A percentile compares a stretch with the other conserved stretches of the same genome.
Evolutionary conservation across 2,888 invertebrate genomes (phyloP).

Genomic region (Nemurella pictetii): DNA sequence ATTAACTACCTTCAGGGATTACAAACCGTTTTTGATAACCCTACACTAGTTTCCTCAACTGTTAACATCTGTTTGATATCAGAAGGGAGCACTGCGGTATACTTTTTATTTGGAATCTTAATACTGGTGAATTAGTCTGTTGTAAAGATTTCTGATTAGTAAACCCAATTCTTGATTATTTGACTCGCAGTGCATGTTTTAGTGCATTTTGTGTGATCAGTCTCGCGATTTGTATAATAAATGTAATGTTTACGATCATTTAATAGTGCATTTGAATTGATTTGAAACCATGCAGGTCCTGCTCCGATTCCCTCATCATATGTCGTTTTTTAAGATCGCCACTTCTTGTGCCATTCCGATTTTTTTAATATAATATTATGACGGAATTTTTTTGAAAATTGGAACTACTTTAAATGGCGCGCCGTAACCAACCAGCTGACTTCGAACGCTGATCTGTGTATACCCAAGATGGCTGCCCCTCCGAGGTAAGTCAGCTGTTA

Average conservation of each 20-base stretch:
- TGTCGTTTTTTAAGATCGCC: background rate
- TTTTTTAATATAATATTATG: no score
- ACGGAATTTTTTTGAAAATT: no score
- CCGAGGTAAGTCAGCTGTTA: conserved; percentile 1
- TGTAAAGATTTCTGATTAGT: conserved; percentile 3
- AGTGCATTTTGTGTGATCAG: conserved; percentile 49
- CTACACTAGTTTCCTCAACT: background rate
- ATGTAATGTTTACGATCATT: conserved; percentile 9
- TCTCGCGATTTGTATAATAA: conserved; percentile 20
- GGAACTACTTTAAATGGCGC: background rate
- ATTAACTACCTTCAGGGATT: background rate
- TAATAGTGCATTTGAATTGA: background rate
- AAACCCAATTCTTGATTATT: conserved; percentile 38
- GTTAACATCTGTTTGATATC: background rate
- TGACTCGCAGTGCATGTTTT: conserved; percentile 52
- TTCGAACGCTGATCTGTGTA: background rate
- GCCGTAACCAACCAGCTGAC: background rate
- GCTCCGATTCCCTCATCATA: background rate
- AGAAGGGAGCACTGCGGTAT: background rate
- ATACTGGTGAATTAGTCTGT: background rate
- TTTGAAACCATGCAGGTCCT: background rate
- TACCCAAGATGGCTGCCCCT: conserved; percentile 28
- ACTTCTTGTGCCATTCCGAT: no score
- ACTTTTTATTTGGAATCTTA: conserved; percentile 28
- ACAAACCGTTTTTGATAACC: background rate